Percentiles rank a stretch among this genome's conserved stretches.
These are phyloP conservation scores for Pygoscelis adeliae DNA, from an alignment of 2,113 vertebrate genomes.

Conservation along the genomic window DNA sequence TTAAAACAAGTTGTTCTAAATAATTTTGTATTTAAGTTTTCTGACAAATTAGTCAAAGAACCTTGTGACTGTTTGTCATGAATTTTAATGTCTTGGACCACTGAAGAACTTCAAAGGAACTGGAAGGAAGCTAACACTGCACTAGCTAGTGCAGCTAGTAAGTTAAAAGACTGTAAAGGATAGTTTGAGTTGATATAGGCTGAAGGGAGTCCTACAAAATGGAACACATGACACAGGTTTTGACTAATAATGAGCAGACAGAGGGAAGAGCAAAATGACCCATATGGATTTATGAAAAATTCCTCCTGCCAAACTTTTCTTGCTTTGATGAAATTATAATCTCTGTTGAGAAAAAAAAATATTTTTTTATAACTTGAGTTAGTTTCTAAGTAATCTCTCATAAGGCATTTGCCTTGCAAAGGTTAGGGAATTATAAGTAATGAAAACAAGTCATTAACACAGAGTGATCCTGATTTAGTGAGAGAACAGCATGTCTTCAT, in stretches of 20 bases:
- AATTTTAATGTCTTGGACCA: background rate
- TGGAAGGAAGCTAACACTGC: background rate
- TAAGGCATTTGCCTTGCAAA: background rate
- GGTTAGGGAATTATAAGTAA: background rate
- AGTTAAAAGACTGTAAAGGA: background rate
- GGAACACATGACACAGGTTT: fast-evolving
- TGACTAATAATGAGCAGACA: background rate
- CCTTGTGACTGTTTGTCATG: background rate
- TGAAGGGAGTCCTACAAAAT: background rate
- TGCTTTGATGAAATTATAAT: background rate
- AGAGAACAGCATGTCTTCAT: background rate
- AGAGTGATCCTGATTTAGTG: background rate
- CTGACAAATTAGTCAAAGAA: background rate
- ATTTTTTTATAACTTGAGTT: background rate
- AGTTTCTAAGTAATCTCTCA: background rate
- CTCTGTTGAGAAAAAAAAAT: background rate
- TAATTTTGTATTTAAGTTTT: background rate
- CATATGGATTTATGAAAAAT: background rate
- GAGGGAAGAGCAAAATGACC: background rate
- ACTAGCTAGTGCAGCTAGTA: too few species aligned
- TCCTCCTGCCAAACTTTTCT: background rate
- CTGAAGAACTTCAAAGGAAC: background rate
- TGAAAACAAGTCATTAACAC: background rate
- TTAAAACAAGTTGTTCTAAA: background rate
- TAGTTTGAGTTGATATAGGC: background rate